Base-by-base conservation (phyloP, 2,113 vertebrate genomes). In the Mionectes macconnelli region DNA sequence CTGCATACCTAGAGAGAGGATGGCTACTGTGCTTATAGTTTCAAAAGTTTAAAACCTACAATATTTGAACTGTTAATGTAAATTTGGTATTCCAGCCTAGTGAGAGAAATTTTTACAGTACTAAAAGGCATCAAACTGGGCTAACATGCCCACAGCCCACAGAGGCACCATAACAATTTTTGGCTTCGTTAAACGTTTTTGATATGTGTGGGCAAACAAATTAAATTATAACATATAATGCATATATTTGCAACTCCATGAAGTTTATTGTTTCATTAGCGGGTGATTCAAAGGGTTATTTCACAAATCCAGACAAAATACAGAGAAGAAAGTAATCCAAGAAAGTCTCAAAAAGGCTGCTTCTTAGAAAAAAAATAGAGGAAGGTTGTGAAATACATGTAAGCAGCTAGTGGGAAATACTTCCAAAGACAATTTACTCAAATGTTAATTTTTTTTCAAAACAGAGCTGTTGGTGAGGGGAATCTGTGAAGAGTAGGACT, bases 241-340 rank as follows among this genome's bases (percentile, higher is more conserved):
- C 9, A 63, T 14, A 6, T 27, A 78, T 84, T 78, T 84, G 60
- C 17, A 89, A 53, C 9, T 68, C 4, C 5, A 30, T 31, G 28
- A 68, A 53, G 4, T 21, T 68, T 72, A 56, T 70, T 88, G 42
- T 74, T 94, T 90, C n/a, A 85, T 47, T 78, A 89, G 23, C 6
- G 73, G 17, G 7, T 60, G 39, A 90, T 95, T 75, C 87, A 25
- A 95, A 75, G 25, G n/a, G 16, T 77, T 47, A 56, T 44, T 92
- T 95, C 40, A 50, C 69, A 93, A 52, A 69, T 90, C 6, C n/a
- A 56, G 27, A 52, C 33, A 90, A 81, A 89, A 50, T 89, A 70
- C 7, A 89, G 70, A 42, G 8, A 12, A 28, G 8, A 40, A 59
- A 84, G 6, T 59, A 63, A 79, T 55, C 6, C 0, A 23, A 66